A percentile compares a stretch with the other conserved stretches of the same genome.
Conservation (phyloP, 2,797 vertebrate species). For the Gouania willdenowi region DNA sequence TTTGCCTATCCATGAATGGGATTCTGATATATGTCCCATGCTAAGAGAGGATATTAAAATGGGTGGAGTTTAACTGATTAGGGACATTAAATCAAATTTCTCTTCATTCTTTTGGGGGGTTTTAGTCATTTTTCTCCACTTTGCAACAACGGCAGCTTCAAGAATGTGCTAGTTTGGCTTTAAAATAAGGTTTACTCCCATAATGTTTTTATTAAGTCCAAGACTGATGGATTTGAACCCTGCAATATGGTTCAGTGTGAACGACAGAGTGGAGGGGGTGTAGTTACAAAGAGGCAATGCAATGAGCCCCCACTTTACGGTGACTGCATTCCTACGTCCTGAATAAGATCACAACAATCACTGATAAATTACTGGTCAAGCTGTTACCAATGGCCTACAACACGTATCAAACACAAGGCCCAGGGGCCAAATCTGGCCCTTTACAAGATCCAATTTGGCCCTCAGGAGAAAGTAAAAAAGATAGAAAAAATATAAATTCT, state of each 20-base stretch:
- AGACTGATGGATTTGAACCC: conserved; percentile 27
- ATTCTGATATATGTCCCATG: too few species aligned
- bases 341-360: too few species aligned
- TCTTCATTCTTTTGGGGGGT: conserved; percentile 9
- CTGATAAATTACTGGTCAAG: too few species aligned
- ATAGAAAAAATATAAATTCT: too few species aligned
- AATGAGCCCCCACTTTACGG: neutral
- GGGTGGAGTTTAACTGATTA: conserved; percentile 12
- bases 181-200: conserved; percentile 33
- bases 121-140: neutral
- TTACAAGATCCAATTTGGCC: too few species aligned
- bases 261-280: neutral
- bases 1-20: too few species aligned
- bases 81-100: conserved; percentile 18
- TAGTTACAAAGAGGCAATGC: neutral
- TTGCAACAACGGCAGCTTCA: conserved; percentile 19
- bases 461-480: too few species aligned
- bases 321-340: too few species aligned
- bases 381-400: too few species aligned
- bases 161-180: conserved; percentile 60
- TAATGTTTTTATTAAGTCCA: conserved; percentile 22
- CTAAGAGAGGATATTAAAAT: neutral
- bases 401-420: too few species aligned
- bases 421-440: too few species aligned
- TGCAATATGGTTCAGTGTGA: conserved; percentile 19